These are phyloP conservation scores for Polypterus senegalus DNA, from an alignment of 2,113 vertebrate genomes.

Conservation along the genomic window DNA sequence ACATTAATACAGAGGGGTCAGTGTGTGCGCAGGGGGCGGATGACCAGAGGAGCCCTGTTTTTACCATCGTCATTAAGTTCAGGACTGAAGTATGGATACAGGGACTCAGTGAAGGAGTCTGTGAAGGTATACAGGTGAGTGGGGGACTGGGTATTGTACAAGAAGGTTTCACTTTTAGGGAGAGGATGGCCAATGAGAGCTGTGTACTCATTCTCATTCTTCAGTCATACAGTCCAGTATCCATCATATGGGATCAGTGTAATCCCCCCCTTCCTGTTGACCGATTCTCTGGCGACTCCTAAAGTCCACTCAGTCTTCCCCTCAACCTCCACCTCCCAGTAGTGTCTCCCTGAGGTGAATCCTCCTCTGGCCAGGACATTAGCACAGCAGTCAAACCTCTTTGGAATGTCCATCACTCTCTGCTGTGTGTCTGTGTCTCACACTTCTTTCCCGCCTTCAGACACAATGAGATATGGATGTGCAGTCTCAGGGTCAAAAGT, in stretches of 20 bases:
- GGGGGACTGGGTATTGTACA: no score
- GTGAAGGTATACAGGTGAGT: no score
- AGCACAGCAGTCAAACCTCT: constrained; percentile 38
- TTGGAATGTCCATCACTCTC: constrained; percentile 16
- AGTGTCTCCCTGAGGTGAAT: constrained; percentile 38
- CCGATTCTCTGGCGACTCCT: constrained; percentile 46
- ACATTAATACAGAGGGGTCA: no score
- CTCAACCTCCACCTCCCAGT: constrained; percentile 50
- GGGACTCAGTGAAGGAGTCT: no score
- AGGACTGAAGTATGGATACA: no score
- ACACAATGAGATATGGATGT: constrained; percentile 40
- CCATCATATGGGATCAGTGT: constrained; percentile 40
- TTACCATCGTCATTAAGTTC: no score
- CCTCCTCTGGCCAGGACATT: constrained; percentile 34
- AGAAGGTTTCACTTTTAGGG: constrained; percentile 16
- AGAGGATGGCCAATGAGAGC: constrained; percentile 35
- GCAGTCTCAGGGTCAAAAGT: constrained; percentile 44
- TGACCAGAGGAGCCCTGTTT: no score
- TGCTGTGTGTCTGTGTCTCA: constrained; percentile 32
- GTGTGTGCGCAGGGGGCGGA: no score
- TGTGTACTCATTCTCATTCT: constrained; percentile 36
- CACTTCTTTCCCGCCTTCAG: constrained; percentile 34
- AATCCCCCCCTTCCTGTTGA: constrained; percentile 49
- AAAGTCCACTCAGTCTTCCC: constrained; percentile 58
- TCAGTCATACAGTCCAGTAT: constrained; percentile 52